Percentiles rank a stretch among this genome's conserved stretches.
Conservation (phyloP, 2,113 vertebrate species). For the Plecturocebus donacophilus region DNA sequence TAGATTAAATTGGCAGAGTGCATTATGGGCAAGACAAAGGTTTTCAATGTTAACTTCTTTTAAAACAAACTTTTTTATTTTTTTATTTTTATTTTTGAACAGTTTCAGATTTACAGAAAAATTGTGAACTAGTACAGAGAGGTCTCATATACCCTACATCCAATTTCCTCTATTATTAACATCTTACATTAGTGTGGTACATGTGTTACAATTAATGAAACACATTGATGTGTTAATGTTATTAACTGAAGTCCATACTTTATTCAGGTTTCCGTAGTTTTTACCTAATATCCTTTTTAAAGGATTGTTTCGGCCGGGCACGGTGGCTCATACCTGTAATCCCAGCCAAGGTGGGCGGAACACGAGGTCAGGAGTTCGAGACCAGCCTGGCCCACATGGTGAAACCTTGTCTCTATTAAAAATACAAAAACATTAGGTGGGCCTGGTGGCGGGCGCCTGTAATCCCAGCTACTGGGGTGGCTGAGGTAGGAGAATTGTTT, state of each 20-base stretch:
- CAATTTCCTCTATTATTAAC: neutral
- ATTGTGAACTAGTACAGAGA: conserved; percentile 37
- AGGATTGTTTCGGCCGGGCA: neutral
- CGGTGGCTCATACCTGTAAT: too few relatives aligned
- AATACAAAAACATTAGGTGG: too few relatives aligned
- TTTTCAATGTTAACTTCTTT: conserved; percentile 11
- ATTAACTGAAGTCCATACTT: conserved; percentile 28
- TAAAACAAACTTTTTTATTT: conserved; percentile 42
- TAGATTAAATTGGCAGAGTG: neutral
- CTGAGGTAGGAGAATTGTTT: too few relatives aligned
- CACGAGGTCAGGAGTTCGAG: too few relatives aligned
- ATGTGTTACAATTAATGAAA: conserved; percentile 54
- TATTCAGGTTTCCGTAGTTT: conserved; percentile 20
- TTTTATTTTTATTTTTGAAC: conserved; percentile 19
- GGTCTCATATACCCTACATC: neutral
- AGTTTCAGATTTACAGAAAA: conserved; percentile 45
- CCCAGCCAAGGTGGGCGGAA: too few relatives aligned
- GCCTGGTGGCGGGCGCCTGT: too few relatives aligned
- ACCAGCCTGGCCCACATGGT: too few relatives aligned
- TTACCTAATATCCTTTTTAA: neutral
- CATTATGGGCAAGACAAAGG: neutral
- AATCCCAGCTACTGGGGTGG: too few relatives aligned
- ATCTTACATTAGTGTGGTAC: conserved; percentile 1
- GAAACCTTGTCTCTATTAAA: too few relatives aligned
- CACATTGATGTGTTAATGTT: neutral